Percentiles rank a stretch among this genome's conserved stretches.
Evolutionary conservation across 2,113 vertebrate species (phyloP).

Genomic region (Greenwoodochromis staneri): DNA sequence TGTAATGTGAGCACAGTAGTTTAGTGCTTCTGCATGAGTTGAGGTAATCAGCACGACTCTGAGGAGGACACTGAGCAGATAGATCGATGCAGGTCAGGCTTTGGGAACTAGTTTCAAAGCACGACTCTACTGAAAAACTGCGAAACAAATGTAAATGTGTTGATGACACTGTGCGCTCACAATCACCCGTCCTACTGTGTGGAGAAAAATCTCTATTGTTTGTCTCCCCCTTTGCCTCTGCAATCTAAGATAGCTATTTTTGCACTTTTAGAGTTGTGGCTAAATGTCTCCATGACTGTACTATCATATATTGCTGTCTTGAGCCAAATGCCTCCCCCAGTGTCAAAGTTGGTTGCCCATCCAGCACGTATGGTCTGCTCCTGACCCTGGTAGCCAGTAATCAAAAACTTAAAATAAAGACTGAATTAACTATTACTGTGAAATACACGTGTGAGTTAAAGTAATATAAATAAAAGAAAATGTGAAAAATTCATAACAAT

Average conservation of each 20-base stretch:
- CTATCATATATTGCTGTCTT: neutral
- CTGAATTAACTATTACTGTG: neutral
- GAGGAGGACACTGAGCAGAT: neutral
- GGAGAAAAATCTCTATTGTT: neutral
- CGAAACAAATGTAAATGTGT: neutral
- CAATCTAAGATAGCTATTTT: neutral
- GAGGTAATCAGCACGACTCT: neutral
- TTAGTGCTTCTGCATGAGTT: neutral
- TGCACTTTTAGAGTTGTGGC: neutral
- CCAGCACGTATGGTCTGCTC: neutral
- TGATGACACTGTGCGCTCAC: neutral
- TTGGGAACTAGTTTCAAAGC: neutral
- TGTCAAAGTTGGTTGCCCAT: neutral
- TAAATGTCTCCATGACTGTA: neutral
- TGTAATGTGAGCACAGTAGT: neutral
- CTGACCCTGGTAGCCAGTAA: neutral
- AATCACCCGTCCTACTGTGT: neutral
- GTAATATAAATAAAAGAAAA: neutral
- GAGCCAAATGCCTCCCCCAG: neutral
- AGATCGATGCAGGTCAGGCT: neutral
- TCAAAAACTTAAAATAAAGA: neutral
- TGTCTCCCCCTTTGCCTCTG: neutral
- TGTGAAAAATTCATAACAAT: constrained; percentile 36
- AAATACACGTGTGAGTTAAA: neutral
- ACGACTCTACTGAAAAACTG: neutral